Percentiles rank a stretch among this genome's conserved stretches.
These are phyloP conservation scores for Oppia nitens DNA, from an alignment of 1,140 invertebrate species.

Conservation along the genomic window DNA sequence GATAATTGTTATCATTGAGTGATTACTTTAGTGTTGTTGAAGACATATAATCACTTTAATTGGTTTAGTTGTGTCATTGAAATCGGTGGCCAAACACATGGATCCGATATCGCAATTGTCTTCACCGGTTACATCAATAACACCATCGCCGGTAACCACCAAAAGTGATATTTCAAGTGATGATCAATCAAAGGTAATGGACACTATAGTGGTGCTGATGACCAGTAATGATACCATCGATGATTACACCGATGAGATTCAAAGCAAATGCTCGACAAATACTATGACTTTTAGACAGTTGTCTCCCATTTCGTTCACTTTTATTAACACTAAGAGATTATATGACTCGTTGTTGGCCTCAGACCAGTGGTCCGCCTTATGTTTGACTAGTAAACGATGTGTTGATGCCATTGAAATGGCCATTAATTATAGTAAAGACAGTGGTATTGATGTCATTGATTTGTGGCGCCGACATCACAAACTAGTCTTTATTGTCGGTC, in stretches of 20 bases:
- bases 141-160: neutral
- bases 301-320: conserved; percentile 4
- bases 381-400: conserved; percentile 6
- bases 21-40: no score
- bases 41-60: no score
- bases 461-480: neutral
- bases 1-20: no score
- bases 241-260: neutral
- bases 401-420: neutral
- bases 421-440: neutral
- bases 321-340: neutral
- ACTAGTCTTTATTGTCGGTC: conserved; percentile 7
- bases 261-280: neutral
- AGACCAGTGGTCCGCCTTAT: conserved; percentile 1
- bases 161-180: neutral
- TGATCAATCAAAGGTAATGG: neutral
- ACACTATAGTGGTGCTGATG: neutral
- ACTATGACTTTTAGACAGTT: neutral
- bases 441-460: neutral
- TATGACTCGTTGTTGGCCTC: neutral
- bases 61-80: no score
- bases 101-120: neutral
- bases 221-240: neutral
- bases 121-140: neutral
- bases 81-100: neutral